Conservation (phyloP, 2,888 invertebrate genomes). For the Melanotus villosus region DNA sequence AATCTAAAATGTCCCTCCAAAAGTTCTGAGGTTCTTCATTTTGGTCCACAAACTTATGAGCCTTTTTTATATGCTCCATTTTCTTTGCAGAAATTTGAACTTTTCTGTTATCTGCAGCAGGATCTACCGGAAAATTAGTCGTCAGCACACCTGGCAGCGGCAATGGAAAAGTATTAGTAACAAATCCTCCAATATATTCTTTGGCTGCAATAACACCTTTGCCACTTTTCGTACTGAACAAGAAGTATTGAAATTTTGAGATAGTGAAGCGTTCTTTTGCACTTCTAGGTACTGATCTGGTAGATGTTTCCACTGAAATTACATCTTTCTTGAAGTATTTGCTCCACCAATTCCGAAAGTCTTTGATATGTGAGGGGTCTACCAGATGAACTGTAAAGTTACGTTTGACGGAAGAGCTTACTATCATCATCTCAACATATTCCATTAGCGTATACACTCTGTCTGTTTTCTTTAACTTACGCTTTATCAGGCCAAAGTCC, state of each 20-base stretch:
- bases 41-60: background rate
- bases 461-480: background rate
- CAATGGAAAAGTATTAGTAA: background rate
- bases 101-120: conserved; percentile 2
- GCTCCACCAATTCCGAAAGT: background rate
- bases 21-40: background rate
- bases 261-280: background rate
- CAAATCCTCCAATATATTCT: conserved; percentile 1
- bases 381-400: conserved; percentile 9
- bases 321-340: conserved; percentile 12
- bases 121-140: conserved; percentile 6
- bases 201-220: conserved; percentile 1
- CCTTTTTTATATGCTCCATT: background rate
- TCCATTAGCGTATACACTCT: conserved; percentile 12
- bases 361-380: conserved; percentile 7
- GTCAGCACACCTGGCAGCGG: background rate
- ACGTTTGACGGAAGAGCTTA: conserved; percentile 7
- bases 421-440: conserved; percentile 15
- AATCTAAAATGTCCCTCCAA: background rate
- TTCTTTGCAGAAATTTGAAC: conserved; percentile 1
- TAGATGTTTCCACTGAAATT: conserved; percentile 7
- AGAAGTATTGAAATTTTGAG: background rate
- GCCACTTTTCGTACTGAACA: background rate
- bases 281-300: conserved; percentile 4
- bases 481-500: background rate